Evolutionary conservation across 2,797 vertebrate genomes (phyloP), one percentile per base, ranked within the genome.

Genomic region (Setipinna tenuifilis): DNA sequence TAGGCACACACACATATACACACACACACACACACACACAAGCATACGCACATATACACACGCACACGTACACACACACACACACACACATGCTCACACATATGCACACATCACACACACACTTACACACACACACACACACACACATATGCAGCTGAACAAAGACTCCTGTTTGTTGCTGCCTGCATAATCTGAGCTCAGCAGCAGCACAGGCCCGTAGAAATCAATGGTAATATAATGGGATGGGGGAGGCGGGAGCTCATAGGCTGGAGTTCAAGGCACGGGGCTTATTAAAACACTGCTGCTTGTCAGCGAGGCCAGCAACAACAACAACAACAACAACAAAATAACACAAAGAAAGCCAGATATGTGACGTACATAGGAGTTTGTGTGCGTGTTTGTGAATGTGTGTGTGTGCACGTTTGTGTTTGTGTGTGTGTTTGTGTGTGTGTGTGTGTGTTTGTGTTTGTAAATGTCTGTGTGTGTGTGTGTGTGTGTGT

Each of bases 381-480:
- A 75, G 4, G 9, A 16, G n/a, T 62, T 2, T 28, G 23, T 68
- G 65, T 68, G 62, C 23, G 23, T 28, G 62, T 68, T n/a, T 68
- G 62, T 68, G 62, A 25, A 9, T 68, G 23, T 68, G 11, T 68
- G 65, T 68, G 65, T 68, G 65, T 28, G 65, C 23, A 12, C 16
- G 2, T 68, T 2, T 31, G 65, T 68, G 1, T 68, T 21, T 14
- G 11, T 31, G 25, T 62, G 2, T 62, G 61, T n/a, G n/a, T 10
- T n/a, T 25, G 21, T 31, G 25, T 68, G 65, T 31, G 14, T 35
- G 68, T 71, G 28, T 17, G 93, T 93, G 93, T 92, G 93, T n/a
- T n/a, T n/a, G n/a, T n/a, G n/a, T n/a, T n/a, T n/a, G n/a, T n/a
- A n/a, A n/a, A n/a, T n/a, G n/a, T n/a, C n/a, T n/a, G n/a, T n/a